phyloP scores from a whole-genome alignment of 2,888 invertebrate genomes.

The Nomada ferruginata region DNA sequence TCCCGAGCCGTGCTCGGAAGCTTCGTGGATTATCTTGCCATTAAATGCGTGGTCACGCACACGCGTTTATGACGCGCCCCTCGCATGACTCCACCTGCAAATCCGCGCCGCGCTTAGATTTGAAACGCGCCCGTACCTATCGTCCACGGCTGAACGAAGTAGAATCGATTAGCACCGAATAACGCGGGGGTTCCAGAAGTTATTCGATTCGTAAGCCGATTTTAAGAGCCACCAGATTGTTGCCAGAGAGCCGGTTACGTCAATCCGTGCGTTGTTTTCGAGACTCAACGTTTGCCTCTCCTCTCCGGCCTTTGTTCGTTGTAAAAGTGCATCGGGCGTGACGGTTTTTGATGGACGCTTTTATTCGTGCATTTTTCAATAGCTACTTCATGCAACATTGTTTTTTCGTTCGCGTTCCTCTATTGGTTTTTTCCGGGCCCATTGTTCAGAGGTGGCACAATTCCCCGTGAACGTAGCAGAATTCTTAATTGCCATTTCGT shows the following conservation, averaged over 20 bases:
- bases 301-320: not conserved
- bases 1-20: slow-evolving; percentile 60
- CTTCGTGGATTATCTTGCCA: slow-evolving; percentile 74
- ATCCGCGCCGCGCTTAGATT: slow-evolving; percentile 62
- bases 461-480: slow-evolving; percentile 56
- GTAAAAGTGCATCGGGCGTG: not conserved
- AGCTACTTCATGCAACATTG: not conserved
- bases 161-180: slow-evolving; percentile 60
- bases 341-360: slow-evolving; percentile 2
- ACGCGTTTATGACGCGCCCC: slow-evolving; percentile 68
- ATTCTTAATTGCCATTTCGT: slow-evolving; percentile 69
- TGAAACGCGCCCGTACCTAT: slow-evolving; percentile 67
- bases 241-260: not conserved
- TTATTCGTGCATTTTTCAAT: not conserved
- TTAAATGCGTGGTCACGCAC: slow-evolving; percentile 79
- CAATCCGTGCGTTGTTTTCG: not conserved
- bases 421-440: slow-evolving; percentile 23
- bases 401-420: slow-evolving; percentile 13
- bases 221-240: slow-evolving; percentile 21
- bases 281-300: not conserved
- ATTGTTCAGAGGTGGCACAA: slow-evolving; percentile 31
- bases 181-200: slow-evolving; percentile 43
- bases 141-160: slow-evolving; percentile 65
- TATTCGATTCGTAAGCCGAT: slow-evolving; percentile 54
- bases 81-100: slow-evolving; percentile 77